Conservation (phyloP, 1,140 invertebrate species). For the Lanistes nyassanus region DNA sequence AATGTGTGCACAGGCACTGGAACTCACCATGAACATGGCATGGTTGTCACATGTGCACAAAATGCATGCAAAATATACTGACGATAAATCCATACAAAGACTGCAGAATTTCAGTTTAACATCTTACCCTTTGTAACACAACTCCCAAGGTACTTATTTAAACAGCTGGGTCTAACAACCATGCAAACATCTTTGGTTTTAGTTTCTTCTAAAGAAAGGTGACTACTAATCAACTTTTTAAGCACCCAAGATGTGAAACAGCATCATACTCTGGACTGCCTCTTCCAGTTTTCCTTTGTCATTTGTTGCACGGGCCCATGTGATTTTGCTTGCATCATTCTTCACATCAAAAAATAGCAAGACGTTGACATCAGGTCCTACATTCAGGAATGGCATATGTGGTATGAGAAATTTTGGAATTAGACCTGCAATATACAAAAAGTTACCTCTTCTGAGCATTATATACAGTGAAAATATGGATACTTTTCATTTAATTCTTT, state of each 20-base stretch:
- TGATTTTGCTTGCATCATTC: constrained; percentile 78
- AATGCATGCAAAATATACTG: no score
- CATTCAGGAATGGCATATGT: constrained; percentile 42
- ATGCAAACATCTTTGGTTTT: not conserved
- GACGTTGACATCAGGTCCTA: constrained; percentile 50
- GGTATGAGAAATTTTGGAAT: constrained; percentile 49
- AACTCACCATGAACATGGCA: no score
- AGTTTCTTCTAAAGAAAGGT: not conserved
- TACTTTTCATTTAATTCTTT: not conserved
- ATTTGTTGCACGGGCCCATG: constrained; percentile 88
- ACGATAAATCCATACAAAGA: no score
- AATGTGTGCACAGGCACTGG: no score
- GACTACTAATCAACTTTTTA: not conserved
- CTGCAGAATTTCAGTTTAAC: no score
- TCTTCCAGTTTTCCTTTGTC: constrained; percentile 72
- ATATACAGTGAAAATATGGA: no score
- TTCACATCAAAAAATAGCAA: constrained; percentile 53
- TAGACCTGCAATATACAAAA: constrained; percentile 46
- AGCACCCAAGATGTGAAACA: no score
- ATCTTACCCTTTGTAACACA: no score
- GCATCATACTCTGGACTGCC: constrained; percentile 71
- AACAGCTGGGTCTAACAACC: not conserved
- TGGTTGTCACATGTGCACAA: no score
- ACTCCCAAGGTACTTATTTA: not conserved
- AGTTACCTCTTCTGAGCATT: no score